Base-by-base conservation (phyloP, 1,140 invertebrate genomes). In the Anthonomus grandis region DNA sequence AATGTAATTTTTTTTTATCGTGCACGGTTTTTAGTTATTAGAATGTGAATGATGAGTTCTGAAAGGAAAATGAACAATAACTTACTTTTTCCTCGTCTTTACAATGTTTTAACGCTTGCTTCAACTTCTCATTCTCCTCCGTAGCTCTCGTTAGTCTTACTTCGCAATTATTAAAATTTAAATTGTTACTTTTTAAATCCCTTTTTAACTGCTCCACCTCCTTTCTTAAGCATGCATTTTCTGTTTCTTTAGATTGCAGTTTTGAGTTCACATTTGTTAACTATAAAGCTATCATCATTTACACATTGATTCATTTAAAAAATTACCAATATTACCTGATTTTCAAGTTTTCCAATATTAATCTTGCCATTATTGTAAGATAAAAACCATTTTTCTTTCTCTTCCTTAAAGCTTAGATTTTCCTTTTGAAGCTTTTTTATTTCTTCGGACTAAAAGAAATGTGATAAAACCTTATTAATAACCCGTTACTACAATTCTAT, bases 61-160 rank as follows among this genome's bases (percentile, higher is more conserved):
- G 4, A 41, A 25, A 41, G 15, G 57, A 38, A 53, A 39, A 45
- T 9, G 25, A 37, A 4, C n/a, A 12, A 21, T 8, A n/a, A 22
- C 3, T 21, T 61, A 78, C 78, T 68, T 76, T 79, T 67, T 79
- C 78, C 63, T 77, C 73, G n/a, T 70, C 62, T 63, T 77, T 74
- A 38, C 44, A 66, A 38, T 57, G 70, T 68, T 78, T 78, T 1
- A 79, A 52, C 9, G 63, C 44, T 37, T 45, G 59, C 53, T 67
- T 74, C 10, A 75, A 57, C 64, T 76, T 79, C 27, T 79, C 77
- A 45, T 67, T 76, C 39, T 74, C 77, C 60, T 79, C 78, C 4
- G 72, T 57, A 34, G 70, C 71, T 65, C 76, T 74, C 24, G 76
- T 76, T 45, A 80, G 60, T 63, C 74, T 70, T 0, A 75, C 39